Evolutionary conservation across 2,888 invertebrate genomes (phyloP), one percentile per base, ranked within the genome.

Genomic region (Eupithecia exiguata): DNA sequence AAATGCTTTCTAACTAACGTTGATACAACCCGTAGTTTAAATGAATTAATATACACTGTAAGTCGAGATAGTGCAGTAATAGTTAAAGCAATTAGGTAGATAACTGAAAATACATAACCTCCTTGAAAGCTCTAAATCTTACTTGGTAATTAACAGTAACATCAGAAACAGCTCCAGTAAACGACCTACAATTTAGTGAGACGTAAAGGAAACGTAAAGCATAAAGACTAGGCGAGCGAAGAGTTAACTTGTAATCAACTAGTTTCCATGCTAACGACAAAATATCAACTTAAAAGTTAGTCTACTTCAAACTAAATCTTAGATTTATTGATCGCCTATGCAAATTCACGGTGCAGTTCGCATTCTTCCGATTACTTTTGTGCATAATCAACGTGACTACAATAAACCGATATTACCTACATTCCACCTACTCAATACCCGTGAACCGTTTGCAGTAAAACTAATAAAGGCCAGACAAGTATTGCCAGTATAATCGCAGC

Each of bases 401-500:
- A 40, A 58, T 53, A 75, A 70, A 72, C 46, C 46, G 46, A 46
- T 46, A 46, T 46, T 46, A 46, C 69, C 70, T 74, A 75, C 75
- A 74, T 76, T 77, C 73, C 69, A 62, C 40, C 68, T 72, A 75
- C 78, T 78, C 77, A 69, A 76, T 78, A 75, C 72, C 65, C 75
- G 38, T 72, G 66, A 69, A 71, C 71, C 61, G 61, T 71, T 75
- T 63, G 72, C 82, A 86, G 85, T 85, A 83, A 89, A 91, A 90
- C 90, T 89, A 93, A 91, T 92, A 91, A 91, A 91, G 85, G 89
- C 87, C 83, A 89, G 85, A 91, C 92, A 89, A 91, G 89, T 91
- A 91, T 92, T 91, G 91, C 89, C 85, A 88, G 92, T 92, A 91
- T 89, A 92, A 92, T 92, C 91, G 89, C 90, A 91, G 91, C 90